Base-by-base conservation (phyloP, 2,797 vertebrate genomes). In the Toxotes lorentzi region DNA sequence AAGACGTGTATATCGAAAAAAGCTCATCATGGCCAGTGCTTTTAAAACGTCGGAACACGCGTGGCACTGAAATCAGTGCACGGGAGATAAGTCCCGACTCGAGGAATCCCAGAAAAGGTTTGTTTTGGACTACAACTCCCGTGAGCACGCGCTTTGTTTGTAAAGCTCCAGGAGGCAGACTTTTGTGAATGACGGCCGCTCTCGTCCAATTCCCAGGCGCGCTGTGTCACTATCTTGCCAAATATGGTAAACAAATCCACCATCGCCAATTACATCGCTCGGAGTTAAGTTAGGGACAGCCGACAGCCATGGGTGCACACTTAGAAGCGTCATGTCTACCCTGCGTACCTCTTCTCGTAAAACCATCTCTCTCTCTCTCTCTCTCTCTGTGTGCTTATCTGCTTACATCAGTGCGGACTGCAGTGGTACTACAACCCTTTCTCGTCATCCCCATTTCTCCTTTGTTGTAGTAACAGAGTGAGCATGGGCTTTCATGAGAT, bases 231-330 rank as follows among this genome's bases (percentile, higher is more conserved):
- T 94, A 93, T 92, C 93, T 96, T 94, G 95, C 97, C 97, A 96
- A 97, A 98, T 97, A 96, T 97, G 97, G 97, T 96, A 96, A 98
- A 97, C 96, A 96, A 95, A 94, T 81, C 92, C 90, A 91, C 89
- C 62, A 17, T 89, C 71, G 70, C 97, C 96, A 97, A 96, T 97
- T 86, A 93, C 89, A 94, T 76, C 48, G 73, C 89, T 79, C 38
- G 53, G 89, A 91, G 87, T 87, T 90, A 88, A 84, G 85, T 82
- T 87, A 73, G 89, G 86, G 69, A 81, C 69, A 83, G 83, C 53
- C 76, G 84, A 74, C 58, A 48, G 58, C 63, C 43, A 43, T 50
- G 80, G 56, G 53, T 54, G 69, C 60, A 40, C 27, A 30, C 70
- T 69, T 9, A 58, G 16, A 69, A 50, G 69, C 50, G 78, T 72